These are phyloP conservation scores for Drosophila multiciliata DNA, from an alignment of 2,888 invertebrate genomes.

Conservation along the genomic window DNA sequence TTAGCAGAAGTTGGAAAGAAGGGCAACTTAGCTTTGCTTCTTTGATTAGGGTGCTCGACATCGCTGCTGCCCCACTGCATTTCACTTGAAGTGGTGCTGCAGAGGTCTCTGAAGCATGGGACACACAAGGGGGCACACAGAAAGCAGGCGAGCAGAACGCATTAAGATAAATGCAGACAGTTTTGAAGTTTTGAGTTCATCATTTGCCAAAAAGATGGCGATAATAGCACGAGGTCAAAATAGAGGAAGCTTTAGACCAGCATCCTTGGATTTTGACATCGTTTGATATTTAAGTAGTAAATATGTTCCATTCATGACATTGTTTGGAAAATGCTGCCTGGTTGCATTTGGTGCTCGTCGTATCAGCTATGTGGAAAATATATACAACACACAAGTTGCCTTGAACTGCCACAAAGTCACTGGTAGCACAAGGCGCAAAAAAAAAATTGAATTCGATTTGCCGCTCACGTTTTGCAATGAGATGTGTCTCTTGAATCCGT, in stretches of 20 bases:
- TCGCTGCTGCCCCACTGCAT: conserved; percentile 6
- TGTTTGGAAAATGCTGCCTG: conserved; percentile 9
- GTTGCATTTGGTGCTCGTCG: conserved; percentile 25
- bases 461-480: conserved; percentile 51
- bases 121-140: neutral
- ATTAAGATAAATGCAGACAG: conserved; percentile 60
- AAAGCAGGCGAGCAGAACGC: conserved; percentile 23
- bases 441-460: conserved; percentile 40
- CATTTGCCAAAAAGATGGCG: conserved; percentile 32
- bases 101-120: conserved; percentile 7
- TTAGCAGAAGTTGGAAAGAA: neutral
- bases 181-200: conserved; percentile 24
- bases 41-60: neutral
- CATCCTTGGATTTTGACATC: conserved; percentile 54
- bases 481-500: conserved; percentile 42
- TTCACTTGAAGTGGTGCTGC: conserved; percentile 8
- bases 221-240: conserved; percentile 44
- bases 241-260: conserved; percentile 17
- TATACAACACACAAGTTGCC: conserved; percentile 25
- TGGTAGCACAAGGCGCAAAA: conserved; percentile 11
- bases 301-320: neutral
- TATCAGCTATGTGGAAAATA: conserved; percentile 48
- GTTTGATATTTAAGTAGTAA: conserved; percentile 5
- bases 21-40: neutral
- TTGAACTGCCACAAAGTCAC: conserved; percentile 29